Conservation (phyloP, 1,140 invertebrate species). For the Laupala kohalensis region DNA sequence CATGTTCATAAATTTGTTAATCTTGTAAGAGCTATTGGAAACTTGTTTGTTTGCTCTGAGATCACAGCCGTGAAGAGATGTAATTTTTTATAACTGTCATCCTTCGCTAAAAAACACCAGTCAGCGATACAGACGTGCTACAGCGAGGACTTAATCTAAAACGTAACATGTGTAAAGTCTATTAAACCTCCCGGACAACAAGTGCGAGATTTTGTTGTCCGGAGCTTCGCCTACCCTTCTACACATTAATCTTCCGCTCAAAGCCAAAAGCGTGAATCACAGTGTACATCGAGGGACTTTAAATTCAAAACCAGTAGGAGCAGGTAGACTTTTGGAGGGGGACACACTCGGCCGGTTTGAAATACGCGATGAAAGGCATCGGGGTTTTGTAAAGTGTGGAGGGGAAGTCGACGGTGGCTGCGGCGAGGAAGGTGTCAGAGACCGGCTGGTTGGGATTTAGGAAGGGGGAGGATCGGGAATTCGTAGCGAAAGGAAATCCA, state of each 20-base stretch:
- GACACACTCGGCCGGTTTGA: neutral
- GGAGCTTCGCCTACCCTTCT: too few relatives aligned
- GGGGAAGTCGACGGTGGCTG: neutral
- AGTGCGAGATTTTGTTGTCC: neutral
- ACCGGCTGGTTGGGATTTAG: too few relatives aligned
- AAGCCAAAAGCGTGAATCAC: neutral
- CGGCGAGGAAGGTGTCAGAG: neutral
- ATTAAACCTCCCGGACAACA: neutral
- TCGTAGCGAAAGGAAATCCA: neutral
- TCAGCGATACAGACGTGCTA: neutral
- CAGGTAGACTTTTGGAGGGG: neutral
- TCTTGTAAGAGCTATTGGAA: too few relatives aligned
- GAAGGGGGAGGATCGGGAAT: neutral
- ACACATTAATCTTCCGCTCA: neutral
- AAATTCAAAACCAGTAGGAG: neutral
- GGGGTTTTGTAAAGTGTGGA: neutral
- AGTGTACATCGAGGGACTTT: neutral
- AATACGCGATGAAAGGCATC: neutral
- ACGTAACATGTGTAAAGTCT: neutral
- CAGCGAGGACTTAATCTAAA: neutral
- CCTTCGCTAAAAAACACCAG: neutral
- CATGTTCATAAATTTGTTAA: too few relatives aligned
- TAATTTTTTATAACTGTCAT: neutral
- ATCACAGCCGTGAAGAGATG: too few relatives aligned
- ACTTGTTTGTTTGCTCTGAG: too few relatives aligned